A percentile compares a stretch with the other conserved stretches of the same genome.
Conservation (phyloP, 2,113 vertebrate genomes). For the Aramus guarauna region DNA sequence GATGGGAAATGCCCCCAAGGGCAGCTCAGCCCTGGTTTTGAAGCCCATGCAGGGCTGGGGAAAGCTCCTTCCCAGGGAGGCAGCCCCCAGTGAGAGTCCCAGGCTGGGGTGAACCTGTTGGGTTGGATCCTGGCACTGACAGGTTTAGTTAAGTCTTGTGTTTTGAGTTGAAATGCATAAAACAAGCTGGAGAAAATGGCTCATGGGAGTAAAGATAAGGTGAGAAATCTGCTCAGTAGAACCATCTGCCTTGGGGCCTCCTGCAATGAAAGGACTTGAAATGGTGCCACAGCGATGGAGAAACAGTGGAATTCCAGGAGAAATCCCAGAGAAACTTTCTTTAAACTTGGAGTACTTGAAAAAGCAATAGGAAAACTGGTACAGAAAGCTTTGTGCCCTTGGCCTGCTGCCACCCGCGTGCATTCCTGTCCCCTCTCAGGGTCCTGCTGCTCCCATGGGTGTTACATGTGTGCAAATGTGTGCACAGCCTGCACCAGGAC, state of each 20-base stretch:
- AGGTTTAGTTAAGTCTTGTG: neutral
- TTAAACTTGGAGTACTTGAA: neutral
- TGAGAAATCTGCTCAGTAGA: slow-evolving; percentile 11
- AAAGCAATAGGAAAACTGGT: neutral
- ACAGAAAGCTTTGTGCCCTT: neutral
- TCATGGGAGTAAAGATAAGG: neutral
- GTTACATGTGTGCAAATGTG: rapidly evolving
- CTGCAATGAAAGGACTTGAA: neutral
- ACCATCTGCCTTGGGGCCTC: neutral
- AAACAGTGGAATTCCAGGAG: neutral
- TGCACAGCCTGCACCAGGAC: neutral
- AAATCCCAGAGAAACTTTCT: neutral
- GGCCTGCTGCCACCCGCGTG: rapidly evolving
- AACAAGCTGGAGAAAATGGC: neutral
- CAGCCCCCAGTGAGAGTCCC: neutral
- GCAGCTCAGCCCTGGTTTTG: neutral
- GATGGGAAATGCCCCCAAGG: neutral
- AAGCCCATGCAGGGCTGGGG: neutral
- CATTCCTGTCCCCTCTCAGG: rapidly evolving
- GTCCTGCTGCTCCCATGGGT: neutral
- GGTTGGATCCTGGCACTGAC: neutral
- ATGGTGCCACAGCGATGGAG: neutral
- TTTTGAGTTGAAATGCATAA: neutral
- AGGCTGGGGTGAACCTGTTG: neutral
- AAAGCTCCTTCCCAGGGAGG: neutral